Evolutionary conservation across 2,888 invertebrate species (phyloP).

Genomic region (Nymphalis urticae): DNA sequence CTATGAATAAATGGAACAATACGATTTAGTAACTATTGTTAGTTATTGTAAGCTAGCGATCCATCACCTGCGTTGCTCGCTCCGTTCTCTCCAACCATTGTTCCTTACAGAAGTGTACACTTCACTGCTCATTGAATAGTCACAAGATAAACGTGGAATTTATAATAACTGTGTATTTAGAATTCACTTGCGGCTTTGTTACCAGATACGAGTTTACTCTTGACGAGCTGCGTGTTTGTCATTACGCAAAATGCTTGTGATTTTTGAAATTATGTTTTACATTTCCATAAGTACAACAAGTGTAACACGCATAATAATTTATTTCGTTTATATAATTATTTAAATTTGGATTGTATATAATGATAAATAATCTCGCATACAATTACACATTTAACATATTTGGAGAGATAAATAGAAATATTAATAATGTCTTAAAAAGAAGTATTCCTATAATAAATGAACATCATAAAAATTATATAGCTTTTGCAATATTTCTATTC

Average conservation of each 20-base stretch:
- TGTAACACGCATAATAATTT: not conserved
- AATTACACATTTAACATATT: no score
- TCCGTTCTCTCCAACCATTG: slow-evolving; percentile 28
- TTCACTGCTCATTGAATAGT: slow-evolving; percentile 27
- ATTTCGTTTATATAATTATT: no score
- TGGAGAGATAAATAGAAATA: no score
- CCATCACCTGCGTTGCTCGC: slow-evolving; percentile 29
- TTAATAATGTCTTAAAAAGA: no score
- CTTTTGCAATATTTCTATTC: no score
- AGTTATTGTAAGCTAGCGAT: slow-evolving; percentile 38
- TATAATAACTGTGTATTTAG: slow-evolving; percentile 6
- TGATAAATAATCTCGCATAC: no score
- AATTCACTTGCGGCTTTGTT: slow-evolving; percentile 2
- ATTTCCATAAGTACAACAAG: not conserved
- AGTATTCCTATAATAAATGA: no score
- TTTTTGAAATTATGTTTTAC: not conserved
- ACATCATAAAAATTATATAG: no score
- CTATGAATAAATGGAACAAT: slow-evolving; percentile 38
- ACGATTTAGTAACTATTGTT: slow-evolving; percentile 38
- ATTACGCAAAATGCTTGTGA: not conserved
- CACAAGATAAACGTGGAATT: slow-evolving; percentile 18
- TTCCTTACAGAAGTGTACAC: slow-evolving; percentile 31
- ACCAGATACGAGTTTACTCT: slow-evolving; percentile 1
- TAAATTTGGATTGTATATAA: no score
- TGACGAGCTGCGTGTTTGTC: not conserved